These are phyloP conservation scores for Spermophilus dauricus DNA, from an alignment of 2,113 vertebrate species.

Conservation along the genomic window DNA sequence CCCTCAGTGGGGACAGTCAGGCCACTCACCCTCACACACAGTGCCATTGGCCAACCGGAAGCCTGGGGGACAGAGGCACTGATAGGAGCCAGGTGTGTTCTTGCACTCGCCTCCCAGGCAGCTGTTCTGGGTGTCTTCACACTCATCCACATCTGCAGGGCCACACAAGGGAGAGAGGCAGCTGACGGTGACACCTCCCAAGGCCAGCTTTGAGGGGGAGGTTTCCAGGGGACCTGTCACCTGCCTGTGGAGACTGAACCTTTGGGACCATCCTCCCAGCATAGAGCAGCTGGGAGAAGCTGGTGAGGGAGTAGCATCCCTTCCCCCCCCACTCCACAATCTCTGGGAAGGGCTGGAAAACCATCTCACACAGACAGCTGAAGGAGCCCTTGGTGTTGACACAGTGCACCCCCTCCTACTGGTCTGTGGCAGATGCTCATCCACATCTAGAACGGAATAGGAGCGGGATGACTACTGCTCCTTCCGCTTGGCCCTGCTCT, in stretches of 20 bases:
- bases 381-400: no score
- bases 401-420: no score
- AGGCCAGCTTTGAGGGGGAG: neutral
- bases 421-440: no score
- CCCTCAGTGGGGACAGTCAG: neutral
- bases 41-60: slow-evolving; percentile 88
- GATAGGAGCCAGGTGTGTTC: slow-evolving; percentile 90
- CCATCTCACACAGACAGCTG: no score
- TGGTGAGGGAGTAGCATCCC: neutral
- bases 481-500: neutral
- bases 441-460: no score
- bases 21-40: slow-evolving; percentile 80
- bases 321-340: no score
- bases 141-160: slow-evolving; percentile 90
- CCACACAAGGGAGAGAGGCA: slow-evolving; percentile 20
- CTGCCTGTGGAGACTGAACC: neutral
- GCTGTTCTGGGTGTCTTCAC: slow-evolving; percentile 84
- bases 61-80: slow-evolving; percentile 89
- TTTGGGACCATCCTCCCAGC: no score
- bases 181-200: neutral
- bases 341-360: no score
- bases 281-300: neutral
- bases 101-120: slow-evolving; percentile 89
- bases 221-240: neutral
- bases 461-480: neutral